Evolutionary conservation across 2,797 vertebrate species (phyloP), one percentile per base, ranked within the genome.

Genomic region (Clarias pachynema): DNA sequence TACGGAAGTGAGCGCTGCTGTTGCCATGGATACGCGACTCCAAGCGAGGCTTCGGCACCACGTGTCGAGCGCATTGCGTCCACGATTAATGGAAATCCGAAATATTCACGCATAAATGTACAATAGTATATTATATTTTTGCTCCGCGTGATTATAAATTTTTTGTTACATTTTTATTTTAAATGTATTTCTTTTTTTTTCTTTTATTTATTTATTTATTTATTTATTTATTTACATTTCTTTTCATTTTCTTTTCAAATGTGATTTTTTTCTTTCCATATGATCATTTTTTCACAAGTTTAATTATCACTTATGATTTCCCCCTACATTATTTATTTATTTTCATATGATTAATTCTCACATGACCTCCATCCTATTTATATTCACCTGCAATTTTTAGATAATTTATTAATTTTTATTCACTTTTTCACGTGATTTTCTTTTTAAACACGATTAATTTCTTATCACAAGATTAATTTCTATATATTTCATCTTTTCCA

Each of bases 1-100:
- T 70, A 70, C 82, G 74, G 83, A 77, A 66, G n/a, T 40, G 53
- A 5, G 10, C 57, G 14, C 60, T 29, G 44, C 14, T 44, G 83
- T 79, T 84, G 83, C 83, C 53, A 84, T 70, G 65, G 83, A 70
- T 60, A 84, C 83, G 14, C 24, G 7, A 24, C 24, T 2, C 34
- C 57, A 74, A 20, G 66, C 49, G 37, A 7, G 5, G 16, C 34
- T 26, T 31, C n/a, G 18, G 22, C 62, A 26, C 5, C 18, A 29
- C 56, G 20, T 57, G 56, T 4, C n/a, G 29, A 59, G 29, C 56
- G 2, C 24, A n/a, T 26, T 24, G 15, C 24, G 44, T 26, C 18
- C 49, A 79, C 9, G 31, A 31, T 53, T 8, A 29, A 53, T 18
- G 29, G n/a, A 56, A 10, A 18, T 65, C 10, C 0, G 3, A 34